A percentile compares a stretch with the other conserved stretches of the same genome.
Conservation (phyloP, 2,888 invertebrate genomes). For the Romanomermis culicivorax region DNA sequence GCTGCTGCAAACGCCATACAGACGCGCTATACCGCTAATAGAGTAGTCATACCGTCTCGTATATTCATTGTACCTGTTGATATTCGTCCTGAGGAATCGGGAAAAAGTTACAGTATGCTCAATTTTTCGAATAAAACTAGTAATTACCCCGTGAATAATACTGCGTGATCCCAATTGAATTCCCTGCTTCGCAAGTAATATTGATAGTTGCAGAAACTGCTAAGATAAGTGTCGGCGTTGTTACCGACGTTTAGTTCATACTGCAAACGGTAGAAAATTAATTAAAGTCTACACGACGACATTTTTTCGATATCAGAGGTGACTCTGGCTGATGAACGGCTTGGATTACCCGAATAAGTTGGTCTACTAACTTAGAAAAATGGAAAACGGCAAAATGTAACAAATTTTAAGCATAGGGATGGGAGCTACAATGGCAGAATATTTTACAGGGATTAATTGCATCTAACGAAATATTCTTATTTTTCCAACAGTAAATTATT, state of each 20-base stretch:
- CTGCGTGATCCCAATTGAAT: slow-evolving; percentile 27
- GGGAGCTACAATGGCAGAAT: too few relatives aligned
- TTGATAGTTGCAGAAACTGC: slow-evolving; percentile 26
- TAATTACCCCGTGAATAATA: slow-evolving; percentile 24
- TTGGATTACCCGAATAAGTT: too few relatives aligned
- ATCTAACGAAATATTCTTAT: too few relatives aligned
- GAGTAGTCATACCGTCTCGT: neutral
- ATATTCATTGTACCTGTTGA: neutral
- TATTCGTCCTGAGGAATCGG: neutral
- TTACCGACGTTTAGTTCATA: slow-evolving; percentile 8
- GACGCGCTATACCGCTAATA: slow-evolving; percentile 25
- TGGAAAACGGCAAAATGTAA: too few relatives aligned
- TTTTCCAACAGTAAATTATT: too few relatives aligned
- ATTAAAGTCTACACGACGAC: too few relatives aligned
- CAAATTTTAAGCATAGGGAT: too few relatives aligned
- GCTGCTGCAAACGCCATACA: slow-evolving; percentile 26
- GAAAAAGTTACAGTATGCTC: neutral
- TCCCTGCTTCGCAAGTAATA: slow-evolving; percentile 18
- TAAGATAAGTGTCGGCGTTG: slow-evolving; percentile 26
- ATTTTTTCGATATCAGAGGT: too few relatives aligned
- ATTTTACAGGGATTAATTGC: too few relatives aligned
- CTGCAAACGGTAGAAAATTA: too few relatives aligned
- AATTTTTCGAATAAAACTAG: neutral
- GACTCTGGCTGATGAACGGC: too few relatives aligned
- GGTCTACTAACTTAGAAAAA: too few relatives aligned